Evolutionary conservation across 2,888 invertebrate genomes (phyloP).

Genomic region (Perizoma flavofasciatum): DNA sequence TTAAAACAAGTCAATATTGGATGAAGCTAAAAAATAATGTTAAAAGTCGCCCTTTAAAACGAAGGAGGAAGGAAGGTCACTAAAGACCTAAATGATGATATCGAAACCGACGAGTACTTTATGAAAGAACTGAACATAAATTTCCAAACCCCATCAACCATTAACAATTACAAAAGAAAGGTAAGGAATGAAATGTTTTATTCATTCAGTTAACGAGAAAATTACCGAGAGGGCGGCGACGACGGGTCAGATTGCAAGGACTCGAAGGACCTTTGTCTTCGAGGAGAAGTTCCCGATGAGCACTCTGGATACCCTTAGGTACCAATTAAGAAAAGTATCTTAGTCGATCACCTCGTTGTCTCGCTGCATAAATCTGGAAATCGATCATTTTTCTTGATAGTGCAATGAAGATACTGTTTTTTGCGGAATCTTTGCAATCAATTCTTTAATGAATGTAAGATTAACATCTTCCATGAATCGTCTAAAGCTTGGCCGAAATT

Average conservation of each 20-base stretch:
- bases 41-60: constrained; percentile 42
- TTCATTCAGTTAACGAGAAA: constrained; percentile 83
- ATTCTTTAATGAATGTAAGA: not conserved
- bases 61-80: constrained; percentile 43
- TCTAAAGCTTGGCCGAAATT: too few species aligned
- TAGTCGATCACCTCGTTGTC: constrained; percentile 55
- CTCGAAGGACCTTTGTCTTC: constrained; percentile 77
- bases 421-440: constrained; percentile 4
- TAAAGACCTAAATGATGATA: constrained; percentile 51
- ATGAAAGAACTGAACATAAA: constrained; percentile 70
- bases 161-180: constrained; percentile 83
- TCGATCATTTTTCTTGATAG: constrained; percentile 15
- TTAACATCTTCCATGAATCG: too few species aligned
- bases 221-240: constrained; percentile 78
- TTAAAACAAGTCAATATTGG: constrained; percentile 29
- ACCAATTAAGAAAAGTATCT: constrained; percentile 73
- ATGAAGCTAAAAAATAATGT: constrained; percentile 37
- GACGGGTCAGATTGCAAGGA: constrained; percentile 80
- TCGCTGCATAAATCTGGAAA: constrained; percentile 43
- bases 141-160: constrained; percentile 80
- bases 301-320: constrained; percentile 66
- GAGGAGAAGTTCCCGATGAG: constrained; percentile 76
- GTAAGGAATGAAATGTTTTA: constrained; percentile 83
- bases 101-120: constrained; percentile 60
- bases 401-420: constrained; percentile 11